phyloP scores from a whole-genome alignment of 1,140 invertebrate genomes.

The Eriocheir sinensis region DNA sequence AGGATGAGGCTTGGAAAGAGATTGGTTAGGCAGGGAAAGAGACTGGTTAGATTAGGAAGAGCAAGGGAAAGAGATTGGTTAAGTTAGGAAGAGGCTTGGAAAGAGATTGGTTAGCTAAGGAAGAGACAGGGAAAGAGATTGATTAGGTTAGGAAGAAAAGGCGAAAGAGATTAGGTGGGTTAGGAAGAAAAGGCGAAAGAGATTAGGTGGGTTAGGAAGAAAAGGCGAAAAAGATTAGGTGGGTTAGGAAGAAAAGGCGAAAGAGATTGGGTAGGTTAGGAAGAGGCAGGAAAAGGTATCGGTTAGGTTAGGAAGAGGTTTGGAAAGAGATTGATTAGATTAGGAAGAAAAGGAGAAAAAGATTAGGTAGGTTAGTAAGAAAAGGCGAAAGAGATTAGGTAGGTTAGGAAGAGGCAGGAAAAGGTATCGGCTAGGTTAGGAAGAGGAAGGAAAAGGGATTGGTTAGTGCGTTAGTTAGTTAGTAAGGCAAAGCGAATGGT shows the following conservation, averaged over 20 bases:
- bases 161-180: not conserved
- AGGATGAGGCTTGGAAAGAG: slow-evolving; percentile 27
- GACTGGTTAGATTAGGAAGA: not conserved
- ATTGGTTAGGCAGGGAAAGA: slow-evolving; percentile 21
- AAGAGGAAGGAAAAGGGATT: too few species aligned
- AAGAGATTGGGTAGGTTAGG: not conserved
- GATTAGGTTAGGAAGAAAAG: not conserved
- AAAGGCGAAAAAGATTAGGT: not conserved
- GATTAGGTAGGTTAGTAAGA: too few species aligned
- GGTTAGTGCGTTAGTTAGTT: too few species aligned
- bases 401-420: too few species aligned
- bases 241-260: not conserved
- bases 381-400: too few species aligned
- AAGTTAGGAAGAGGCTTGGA: not conserved
- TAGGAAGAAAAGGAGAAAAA: too few species aligned
- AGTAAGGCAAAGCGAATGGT: too few species aligned
- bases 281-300: too few species aligned
- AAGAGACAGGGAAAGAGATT: slow-evolving; percentile 33
- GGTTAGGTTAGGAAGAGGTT: too few species aligned
- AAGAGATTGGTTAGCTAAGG: slow-evolving; percentile 16
- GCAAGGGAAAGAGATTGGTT: not conserved
- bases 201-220: not conserved
- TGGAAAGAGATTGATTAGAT: too few species aligned
- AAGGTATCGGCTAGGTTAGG: too few species aligned
- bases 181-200: slow-evolving; percentile 28